These are phyloP conservation scores for Alitta virens DNA, from an alignment of 2,888 invertebrate species.

Conservation along the genomic window DNA sequence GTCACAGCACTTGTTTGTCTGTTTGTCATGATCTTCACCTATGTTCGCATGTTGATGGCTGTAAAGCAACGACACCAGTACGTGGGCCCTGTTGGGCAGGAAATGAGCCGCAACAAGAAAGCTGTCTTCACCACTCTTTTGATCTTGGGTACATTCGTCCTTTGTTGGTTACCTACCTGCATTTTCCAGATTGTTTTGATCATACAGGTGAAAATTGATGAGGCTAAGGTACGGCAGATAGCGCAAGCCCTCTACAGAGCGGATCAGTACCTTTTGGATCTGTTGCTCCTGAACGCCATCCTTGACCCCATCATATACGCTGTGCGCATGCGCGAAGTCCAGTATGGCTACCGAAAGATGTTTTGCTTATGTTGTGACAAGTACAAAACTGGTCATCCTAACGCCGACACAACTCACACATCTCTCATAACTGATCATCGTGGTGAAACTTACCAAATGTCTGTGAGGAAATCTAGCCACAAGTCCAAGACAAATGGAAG, in stretches of 20 bases:
- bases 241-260: not conserved
- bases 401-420: not conserved
- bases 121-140: slow-evolving; percentile 28
- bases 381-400: not conserved
- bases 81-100: not conserved
- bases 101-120: slow-evolving; percentile 17
- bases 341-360: slow-evolving; percentile 19
- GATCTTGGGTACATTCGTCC: slow-evolving; percentile 28
- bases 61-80: slow-evolving; percentile 21
- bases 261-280: slow-evolving; percentile 22
- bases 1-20: slow-evolving; percentile 36
- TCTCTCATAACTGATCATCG: not conserved
- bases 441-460: too few species aligned
- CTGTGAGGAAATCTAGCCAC: too few species aligned
- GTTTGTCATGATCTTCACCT: slow-evolving; percentile 36
- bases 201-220: slow-evolving; percentile 15
- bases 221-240: not conserved
- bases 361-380: slow-evolving; percentile 1
- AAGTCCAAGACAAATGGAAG: too few species aligned
- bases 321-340: slow-evolving; percentile 22
- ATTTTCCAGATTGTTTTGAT: slow-evolving; percentile 21
- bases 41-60: slow-evolving; percentile 38
- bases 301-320: slow-evolving; percentile 29
- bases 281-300: slow-evolving; percentile 26
- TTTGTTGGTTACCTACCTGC: slow-evolving; percentile 28